These are phyloP conservation scores for Lasioglossum oenotherae DNA, from an alignment of 2,888 invertebrate species.

Conservation along the genomic window DNA sequence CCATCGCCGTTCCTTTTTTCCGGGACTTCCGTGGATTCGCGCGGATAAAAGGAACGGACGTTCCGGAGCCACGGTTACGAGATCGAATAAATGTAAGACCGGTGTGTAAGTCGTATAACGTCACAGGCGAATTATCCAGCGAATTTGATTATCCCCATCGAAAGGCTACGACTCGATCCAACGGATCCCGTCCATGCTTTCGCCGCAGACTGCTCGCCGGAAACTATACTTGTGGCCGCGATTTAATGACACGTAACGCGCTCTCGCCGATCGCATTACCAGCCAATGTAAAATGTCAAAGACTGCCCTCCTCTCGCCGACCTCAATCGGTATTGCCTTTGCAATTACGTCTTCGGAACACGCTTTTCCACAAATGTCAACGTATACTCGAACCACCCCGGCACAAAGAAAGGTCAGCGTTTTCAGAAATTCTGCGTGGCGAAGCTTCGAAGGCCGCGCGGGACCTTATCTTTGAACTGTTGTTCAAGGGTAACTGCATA, in stretches of 20 bases:
- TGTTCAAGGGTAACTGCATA: background rate
- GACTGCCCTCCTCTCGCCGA: constrained; percentile 13
- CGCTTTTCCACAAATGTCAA: constrained; percentile 29
- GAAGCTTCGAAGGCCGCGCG: background rate
- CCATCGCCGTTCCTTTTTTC: background rate
- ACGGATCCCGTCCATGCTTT: background rate
- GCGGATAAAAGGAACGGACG: background rate
- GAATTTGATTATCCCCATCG: constrained; percentile 39
- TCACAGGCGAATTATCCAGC: constrained; percentile 21
- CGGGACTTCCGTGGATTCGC: background rate
- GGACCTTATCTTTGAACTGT: background rate
- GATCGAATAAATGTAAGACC: constrained; percentile 24
- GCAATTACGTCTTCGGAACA: constrained; percentile 40
- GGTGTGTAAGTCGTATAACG: background rate
- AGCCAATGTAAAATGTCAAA: constrained; percentile 46
- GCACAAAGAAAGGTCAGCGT: constrained; percentile 4
- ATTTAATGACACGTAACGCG: constrained; percentile 54
- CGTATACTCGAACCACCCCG: background rate
- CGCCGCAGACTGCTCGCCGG: background rate
- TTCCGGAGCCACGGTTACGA: background rate
- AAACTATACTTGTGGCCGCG: constrained; percentile 34
- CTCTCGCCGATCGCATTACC: constrained; percentile 43
- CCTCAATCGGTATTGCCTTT: constrained; percentile 12
- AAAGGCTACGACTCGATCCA: constrained; percentile 7
- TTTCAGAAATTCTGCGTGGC: background rate